Base-by-base conservation (phyloP, 2,888 invertebrate genomes). In the Erannis defoliaria region DNA sequence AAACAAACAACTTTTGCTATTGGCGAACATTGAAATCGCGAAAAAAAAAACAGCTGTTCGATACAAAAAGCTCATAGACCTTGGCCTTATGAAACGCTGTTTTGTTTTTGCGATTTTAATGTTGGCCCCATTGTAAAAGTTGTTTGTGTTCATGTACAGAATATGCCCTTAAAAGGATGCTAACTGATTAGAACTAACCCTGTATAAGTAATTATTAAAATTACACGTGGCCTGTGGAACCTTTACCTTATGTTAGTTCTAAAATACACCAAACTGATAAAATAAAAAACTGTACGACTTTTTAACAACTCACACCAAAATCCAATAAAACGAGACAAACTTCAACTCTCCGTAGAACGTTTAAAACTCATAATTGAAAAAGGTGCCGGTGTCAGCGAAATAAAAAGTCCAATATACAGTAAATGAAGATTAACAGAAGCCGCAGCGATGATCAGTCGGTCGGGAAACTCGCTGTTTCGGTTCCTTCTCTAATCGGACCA, bases 401-500 rank as follows among this genome's bases (percentile, higher is more conserved):
- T 51, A 67, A 62, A 66, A 62, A 55, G 38, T 58, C 51, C 40
- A 55, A 60, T 57, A 37, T 51, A 62, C 51, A 46, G 29, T 68
- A 61, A 67, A 63, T 71, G 68, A 55, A 67, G 66, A 73, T 76
- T 70, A 76, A 67, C 56, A 66, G 59, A 64, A 31, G 56, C 53
- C 58, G 62, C 45, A 19, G 62, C 46, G 42, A 66, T 66, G 67
- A 69, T 70, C 68, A 67, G 64, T 16, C 48, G 51, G 35, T 58
- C 50, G 70, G 70, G 70, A 72, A 76, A 78, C 62, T 66, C 55
- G 57, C 57, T 57, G 66, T 64, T 74, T 74, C 56, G 66, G 65
- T 46, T 64, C 46, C 59, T 55, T 53, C 68, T 68, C 31, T 71
- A 76, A 78, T 80, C 74, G 73, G 75, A 55, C 67, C 72, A 80